A percentile compares a stretch with the other conserved stretches of the same genome.
Conservation (phyloP, 2,113 vertebrate species). For the Rafetus swinhoei region DNA sequence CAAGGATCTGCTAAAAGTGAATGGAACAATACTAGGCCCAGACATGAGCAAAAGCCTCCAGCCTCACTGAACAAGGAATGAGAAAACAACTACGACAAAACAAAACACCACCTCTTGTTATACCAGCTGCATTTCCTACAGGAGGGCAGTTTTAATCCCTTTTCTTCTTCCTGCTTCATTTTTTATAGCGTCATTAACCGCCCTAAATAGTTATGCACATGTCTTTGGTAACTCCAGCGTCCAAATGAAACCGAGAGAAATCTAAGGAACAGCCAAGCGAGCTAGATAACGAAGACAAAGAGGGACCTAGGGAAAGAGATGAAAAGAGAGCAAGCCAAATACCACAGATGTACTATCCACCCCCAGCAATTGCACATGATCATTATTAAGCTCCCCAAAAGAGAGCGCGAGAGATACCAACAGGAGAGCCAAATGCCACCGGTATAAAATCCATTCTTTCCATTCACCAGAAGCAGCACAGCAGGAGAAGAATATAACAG, state of each 20-base stretch:
- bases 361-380: background rate
- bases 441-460: background rate
- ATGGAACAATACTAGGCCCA: background rate
- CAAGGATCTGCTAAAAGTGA: background rate
- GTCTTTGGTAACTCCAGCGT: constrained; percentile 9
- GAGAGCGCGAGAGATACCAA: background rate
- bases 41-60: background rate
- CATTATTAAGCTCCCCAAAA: background rate
- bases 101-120: background rate
- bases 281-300: background rate
- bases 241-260: constrained; percentile 27
- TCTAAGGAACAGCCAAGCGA: background rate
- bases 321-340: background rate
- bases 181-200: constrained; percentile 22
- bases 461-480: background rate
- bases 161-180: background rate
- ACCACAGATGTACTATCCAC: background rate
- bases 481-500: background rate
- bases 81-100: background rate
- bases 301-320: background rate
- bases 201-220: constrained; percentile 28
- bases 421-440: background rate
- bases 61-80: background rate
- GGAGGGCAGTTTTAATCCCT: constrained; percentile 4
- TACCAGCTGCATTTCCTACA: constrained; percentile 23